Percentiles rank a stretch among this genome's conserved stretches.
phyloP scores from a whole-genome alignment of 30 jellyfish, hydroid and myxozoan species.

The Aurelia aurita region DNA sequence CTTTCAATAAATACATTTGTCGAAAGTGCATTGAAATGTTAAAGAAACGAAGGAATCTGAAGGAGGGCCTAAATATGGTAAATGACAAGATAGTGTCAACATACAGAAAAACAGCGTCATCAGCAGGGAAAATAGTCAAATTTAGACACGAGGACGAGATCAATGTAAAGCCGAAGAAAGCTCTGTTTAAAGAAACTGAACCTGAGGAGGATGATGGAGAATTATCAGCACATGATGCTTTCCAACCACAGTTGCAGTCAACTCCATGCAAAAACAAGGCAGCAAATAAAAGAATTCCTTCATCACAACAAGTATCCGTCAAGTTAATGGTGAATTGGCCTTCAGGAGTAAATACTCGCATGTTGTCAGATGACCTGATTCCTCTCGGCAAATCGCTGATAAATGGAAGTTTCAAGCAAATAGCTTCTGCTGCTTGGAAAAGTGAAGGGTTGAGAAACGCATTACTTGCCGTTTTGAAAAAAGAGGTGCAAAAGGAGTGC shows the following conservation, averaged over 20 bases:
- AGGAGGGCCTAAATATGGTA: background rate
- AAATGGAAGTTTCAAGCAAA: conserved; percentile 1
- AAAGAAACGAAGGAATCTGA: conserved; percentile 9
- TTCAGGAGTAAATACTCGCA: background rate
- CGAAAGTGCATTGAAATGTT: conserved; percentile 4
- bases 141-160: too few relatives aligned
- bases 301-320: background rate
- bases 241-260: background rate
- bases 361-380: background rate
- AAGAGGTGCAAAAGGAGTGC: conserved; percentile 19
- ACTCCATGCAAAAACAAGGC: background rate
- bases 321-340: conserved; percentile 1
- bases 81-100: background rate
- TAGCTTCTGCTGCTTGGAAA: conserved; percentile 17
- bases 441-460: conserved; percentile 21
- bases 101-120: background rate
- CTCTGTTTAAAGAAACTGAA: too few relatives aligned
- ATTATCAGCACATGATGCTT: too few relatives aligned
- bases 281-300: background rate
- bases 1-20: conserved; percentile 12
- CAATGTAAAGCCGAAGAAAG: too few relatives aligned
- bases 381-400: conserved; percentile 1
- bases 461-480: background rate
- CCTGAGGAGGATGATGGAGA: too few relatives aligned
- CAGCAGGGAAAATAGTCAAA: background rate